phyloP scores from a whole-genome alignment of 1,140 invertebrate genomes.

The Amphibalanus amphitrite region DNA sequence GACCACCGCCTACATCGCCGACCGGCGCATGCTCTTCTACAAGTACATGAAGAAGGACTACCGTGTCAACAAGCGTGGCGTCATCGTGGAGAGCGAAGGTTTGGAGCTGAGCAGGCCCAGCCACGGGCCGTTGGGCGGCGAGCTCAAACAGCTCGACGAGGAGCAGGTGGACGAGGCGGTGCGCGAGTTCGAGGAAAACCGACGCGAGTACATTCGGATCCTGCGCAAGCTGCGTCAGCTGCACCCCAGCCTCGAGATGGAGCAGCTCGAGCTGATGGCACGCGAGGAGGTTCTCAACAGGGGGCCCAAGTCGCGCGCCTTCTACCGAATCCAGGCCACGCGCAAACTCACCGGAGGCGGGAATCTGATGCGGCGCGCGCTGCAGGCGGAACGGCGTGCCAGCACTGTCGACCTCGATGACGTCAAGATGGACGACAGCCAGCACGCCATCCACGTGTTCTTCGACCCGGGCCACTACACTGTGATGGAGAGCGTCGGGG shows the following conservation, averaged over 20 bases:
- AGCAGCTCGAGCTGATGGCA: too few relatives aligned
- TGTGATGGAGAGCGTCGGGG: too few relatives aligned
- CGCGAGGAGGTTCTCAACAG: slow-evolving; percentile 80
- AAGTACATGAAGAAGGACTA: slow-evolving; percentile 84
- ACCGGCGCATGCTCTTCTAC: too few relatives aligned
- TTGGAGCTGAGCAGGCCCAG: slow-evolving; percentile 39
- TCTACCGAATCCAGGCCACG: too few relatives aligned
- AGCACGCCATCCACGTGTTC: slow-evolving; percentile 38
- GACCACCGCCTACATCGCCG: too few relatives aligned
- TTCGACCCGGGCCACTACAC: too few relatives aligned
- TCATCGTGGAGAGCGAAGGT: slow-evolving; percentile 71
- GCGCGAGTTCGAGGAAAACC: slow-evolving; percentile 73
- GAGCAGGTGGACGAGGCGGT: slow-evolving; percentile 51
- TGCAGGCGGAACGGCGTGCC: slow-evolving; percentile 40
- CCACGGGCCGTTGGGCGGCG: slow-evolving; percentile 25
- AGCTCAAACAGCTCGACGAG: slow-evolving; percentile 23
- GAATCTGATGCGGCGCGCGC: slow-evolving; percentile 74
- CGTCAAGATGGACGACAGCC: slow-evolving; percentile 38
- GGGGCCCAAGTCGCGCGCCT: slow-evolving; percentile 89
- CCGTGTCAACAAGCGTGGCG: slow-evolving; percentile 72
- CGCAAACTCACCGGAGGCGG: slow-evolving; percentile 88
- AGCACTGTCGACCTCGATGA: slow-evolving; percentile 40
- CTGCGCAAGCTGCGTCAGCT: slow-evolving; percentile 74
- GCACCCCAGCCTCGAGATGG: slow-evolving; percentile 63
- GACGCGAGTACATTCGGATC: slow-evolving; percentile 82